phyloP scores from a whole-genome alignment of 2,797 vertebrate genomes.

The Rhincodon typus region DNA sequence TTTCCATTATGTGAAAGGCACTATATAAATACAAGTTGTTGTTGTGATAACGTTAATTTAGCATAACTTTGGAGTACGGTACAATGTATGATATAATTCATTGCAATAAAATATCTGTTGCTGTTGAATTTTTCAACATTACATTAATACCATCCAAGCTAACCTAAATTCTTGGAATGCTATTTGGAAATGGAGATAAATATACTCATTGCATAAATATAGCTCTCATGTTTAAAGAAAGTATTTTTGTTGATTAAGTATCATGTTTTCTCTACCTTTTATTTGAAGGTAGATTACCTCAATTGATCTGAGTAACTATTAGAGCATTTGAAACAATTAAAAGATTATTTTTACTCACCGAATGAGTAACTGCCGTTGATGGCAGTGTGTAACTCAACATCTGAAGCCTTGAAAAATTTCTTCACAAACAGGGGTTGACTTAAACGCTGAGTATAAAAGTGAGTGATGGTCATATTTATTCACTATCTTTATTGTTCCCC shows the following conservation, averaged over 20 bases:
- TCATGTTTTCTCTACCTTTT: neutral
- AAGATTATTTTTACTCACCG: neutral
- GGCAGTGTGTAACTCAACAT: too few species aligned
- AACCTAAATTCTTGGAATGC: neutral
- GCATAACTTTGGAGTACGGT: neutral
- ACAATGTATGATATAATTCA: neutral
- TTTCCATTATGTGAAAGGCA: neutral
- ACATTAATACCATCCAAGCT: neutral
- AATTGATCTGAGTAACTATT: neutral
- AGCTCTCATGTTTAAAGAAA: neutral
- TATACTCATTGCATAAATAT: neutral
- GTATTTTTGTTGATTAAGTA: neutral
- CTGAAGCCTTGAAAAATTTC: too few species aligned
- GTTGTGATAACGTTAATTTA: too few species aligned
- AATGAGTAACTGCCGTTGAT: neutral
- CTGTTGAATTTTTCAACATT: neutral
- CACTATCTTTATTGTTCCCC: too few species aligned
- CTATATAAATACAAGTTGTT: neutral
- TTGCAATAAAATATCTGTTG: neutral
- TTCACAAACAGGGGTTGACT: too few species aligned
- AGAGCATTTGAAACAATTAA: neutral
- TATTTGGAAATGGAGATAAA: neutral
- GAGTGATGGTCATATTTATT: too few species aligned
- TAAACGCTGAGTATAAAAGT: too few species aligned
- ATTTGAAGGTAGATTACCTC: neutral